Conservation (phyloP, 2,888 invertebrate species). For the Drosophila barbarae region DNA sequence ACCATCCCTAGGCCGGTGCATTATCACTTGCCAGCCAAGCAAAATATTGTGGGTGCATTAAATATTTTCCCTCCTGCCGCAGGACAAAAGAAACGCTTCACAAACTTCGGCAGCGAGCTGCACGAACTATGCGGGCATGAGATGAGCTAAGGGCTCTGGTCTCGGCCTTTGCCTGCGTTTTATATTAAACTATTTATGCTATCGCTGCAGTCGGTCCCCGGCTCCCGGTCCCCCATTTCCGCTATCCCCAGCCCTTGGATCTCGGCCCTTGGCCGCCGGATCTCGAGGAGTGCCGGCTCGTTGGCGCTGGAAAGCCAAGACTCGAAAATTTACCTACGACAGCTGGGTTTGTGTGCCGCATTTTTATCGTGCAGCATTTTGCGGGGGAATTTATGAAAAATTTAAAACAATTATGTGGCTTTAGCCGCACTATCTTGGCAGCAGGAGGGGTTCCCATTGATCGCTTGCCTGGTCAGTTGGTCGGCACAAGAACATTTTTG, state of each 20-base stretch:
- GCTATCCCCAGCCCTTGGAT: background rate
- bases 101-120: conserved; percentile 28
- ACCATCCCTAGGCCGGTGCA: conserved; percentile 48
- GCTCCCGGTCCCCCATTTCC: background rate
- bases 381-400: conserved; percentile 63
- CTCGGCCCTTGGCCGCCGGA: conserved; percentile 24
- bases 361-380: conserved; percentile 51
- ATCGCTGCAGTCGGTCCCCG: conserved; percentile 19
- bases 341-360: conserved; percentile 17
- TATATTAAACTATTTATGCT: conserved; percentile 65
- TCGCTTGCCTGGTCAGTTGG: conserved; percentile 27
- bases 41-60: conserved; percentile 69
- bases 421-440: conserved; percentile 24
- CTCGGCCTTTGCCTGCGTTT: conserved; percentile 62
- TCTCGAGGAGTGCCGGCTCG: conserved; percentile 35
- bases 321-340: conserved; percentile 40
- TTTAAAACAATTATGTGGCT: conserved; percentile 62
- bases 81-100: conserved; percentile 39
- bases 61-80: conserved; percentile 52
- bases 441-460: conserved; percentile 14
- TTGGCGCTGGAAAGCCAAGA: conserved; percentile 31
- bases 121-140: conserved; percentile 47
- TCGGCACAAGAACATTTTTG: conserved; percentile 6
- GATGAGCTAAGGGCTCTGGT: conserved; percentile 30
- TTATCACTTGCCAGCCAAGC: conserved; percentile 56